Conservation (phyloP, 64 coral and sea anemone species). For the Dendrophyllia cribrosa region DNA sequence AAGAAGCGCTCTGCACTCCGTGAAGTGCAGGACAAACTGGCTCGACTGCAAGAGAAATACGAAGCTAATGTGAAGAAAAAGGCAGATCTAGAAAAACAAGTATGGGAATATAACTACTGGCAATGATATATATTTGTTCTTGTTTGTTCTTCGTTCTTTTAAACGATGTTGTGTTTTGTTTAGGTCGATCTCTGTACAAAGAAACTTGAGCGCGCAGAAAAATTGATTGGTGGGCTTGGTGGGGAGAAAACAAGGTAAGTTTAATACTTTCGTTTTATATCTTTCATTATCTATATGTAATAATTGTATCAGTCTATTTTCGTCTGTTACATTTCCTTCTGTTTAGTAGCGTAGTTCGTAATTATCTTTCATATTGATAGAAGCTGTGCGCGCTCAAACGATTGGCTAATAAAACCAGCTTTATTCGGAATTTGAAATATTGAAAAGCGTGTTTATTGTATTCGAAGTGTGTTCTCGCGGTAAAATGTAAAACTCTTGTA, state of each 20-base stretch:
- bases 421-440: no score
- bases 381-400: no score
- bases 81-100: constrained; percentile 97
- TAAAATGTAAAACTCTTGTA: no score
- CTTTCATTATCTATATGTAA: no score
- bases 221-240: constrained; percentile 95
- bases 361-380: no score
- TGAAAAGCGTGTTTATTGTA: no score
- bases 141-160: neutral
- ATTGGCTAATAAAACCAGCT: no score
- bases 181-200: constrained; percentile 99
- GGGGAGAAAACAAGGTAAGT: constrained; percentile 97
- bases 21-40: constrained; percentile 97
- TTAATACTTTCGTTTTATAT: neutral
- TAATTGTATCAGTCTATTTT: no score
- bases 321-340: no score
- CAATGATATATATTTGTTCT: neutral
- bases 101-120: neutral
- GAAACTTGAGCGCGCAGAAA: constrained; percentile 98
- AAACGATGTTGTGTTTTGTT: neutral
- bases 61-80: constrained; percentile 98
- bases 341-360: no score
- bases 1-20: constrained; percentile 95
- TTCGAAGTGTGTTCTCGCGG: no score
- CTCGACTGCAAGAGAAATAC: constrained; percentile 96